phyloP scores from a whole-genome alignment of 1,140 invertebrate species.

The Tetraneura akinire region DNA sequence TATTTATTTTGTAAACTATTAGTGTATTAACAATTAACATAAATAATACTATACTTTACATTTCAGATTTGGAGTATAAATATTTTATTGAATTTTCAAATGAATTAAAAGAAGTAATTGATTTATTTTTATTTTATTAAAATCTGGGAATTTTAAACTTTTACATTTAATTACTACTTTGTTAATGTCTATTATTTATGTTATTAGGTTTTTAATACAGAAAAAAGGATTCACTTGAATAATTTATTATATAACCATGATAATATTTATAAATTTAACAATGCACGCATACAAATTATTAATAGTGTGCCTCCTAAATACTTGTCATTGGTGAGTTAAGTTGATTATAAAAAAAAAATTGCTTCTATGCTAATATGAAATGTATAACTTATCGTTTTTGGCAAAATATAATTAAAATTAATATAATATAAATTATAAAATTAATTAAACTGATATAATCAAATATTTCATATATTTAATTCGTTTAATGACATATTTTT shows the following conservation, averaged over 20 bases:
- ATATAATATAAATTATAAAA: no score
- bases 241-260: not conserved
- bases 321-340: not conserved
- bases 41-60: not conserved
- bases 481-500: no score
- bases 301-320: not conserved
- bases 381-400: no score
- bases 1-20: no score
- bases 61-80: not conserved
- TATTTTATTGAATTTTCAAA: conserved; percentile 7
- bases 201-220: not conserved
- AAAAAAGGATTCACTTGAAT: not conserved
- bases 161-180: not conserved
- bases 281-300: not conserved
- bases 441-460: no score
- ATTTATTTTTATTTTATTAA: not conserved
- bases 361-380: not conserved
- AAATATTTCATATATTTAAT: no score
- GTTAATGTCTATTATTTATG: no score
- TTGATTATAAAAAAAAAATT: not conserved
- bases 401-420: no score
- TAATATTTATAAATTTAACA: not conserved
- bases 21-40: no score
- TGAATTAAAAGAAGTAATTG: not conserved
- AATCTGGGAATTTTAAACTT: not conserved